Evolutionary conservation across 2,888 invertebrate species (phyloP).

Genomic region (Cephus runcator): DNA sequence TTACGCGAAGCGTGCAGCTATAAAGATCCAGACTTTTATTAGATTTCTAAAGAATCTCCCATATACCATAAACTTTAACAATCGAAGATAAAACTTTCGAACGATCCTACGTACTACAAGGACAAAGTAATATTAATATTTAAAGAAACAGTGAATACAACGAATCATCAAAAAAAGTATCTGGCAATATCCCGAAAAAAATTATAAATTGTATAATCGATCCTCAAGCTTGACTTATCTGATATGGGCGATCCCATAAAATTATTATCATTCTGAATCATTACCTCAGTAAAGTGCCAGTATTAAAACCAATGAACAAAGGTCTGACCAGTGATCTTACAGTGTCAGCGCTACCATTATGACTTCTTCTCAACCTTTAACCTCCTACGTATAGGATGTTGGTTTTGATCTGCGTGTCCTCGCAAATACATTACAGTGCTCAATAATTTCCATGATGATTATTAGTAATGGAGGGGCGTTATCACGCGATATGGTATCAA

Average conservation of each 20-base stretch:
- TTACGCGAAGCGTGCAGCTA: not conserved
- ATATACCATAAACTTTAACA: not conserved
- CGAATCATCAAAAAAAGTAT: not conserved
- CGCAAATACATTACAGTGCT: not conserved
- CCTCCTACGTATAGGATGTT: not conserved
- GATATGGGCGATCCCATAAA: not conserved
- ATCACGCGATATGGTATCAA: slow-evolving; percentile 47
- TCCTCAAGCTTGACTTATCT: not conserved
- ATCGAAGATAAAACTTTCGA: not conserved
- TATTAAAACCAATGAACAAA: not conserved
- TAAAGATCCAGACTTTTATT: not conserved
- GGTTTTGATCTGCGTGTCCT: not conserved
- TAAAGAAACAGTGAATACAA: not conserved
- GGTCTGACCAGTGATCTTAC: not conserved
- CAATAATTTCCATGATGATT: not conserved
- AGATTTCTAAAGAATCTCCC: not conserved
- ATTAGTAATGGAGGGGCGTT: slow-evolving; percentile 32
- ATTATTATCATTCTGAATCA: not conserved
- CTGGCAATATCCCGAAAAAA: not conserved
- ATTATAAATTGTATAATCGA: not conserved
- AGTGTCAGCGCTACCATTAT: not conserved
- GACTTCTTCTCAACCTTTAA: not conserved
- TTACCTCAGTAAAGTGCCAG: not conserved
- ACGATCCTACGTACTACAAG: not conserved
- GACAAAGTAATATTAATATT: not conserved